Percentiles rank a stretch among this genome's conserved stretches.
Evolutionary conservation across 2,797 vertebrate species (phyloP).

Genomic region (Protosalanx chinensis): DNA sequence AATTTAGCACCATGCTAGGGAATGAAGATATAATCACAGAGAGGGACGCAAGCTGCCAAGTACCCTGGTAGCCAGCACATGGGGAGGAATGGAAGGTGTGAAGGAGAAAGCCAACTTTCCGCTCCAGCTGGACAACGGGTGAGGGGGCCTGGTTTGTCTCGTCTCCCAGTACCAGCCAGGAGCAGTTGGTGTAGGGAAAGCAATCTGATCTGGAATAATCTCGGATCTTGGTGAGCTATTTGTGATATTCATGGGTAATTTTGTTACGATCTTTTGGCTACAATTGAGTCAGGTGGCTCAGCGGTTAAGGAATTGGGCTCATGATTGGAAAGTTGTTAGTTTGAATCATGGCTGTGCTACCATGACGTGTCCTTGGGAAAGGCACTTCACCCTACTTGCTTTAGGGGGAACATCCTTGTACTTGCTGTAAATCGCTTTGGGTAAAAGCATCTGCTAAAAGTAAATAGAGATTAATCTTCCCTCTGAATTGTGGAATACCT

Average conservation of each 20-base stretch:
- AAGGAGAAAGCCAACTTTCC: slow-evolving; percentile 64
- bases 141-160: slow-evolving; percentile 57
- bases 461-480: not conserved
- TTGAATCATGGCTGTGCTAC: too few species aligned
- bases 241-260: not conserved
- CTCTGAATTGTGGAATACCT: not conserved
- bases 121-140: slow-evolving; percentile 66
- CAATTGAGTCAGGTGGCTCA: not conserved
- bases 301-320: too few species aligned
- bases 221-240: not conserved
- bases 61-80: slow-evolving; percentile 59
- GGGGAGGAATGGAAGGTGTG: slow-evolving; percentile 58
- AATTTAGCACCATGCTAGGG: slow-evolving; percentile 49
- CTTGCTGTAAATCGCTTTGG: too few species aligned
- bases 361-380: too few species aligned
- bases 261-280: not conserved
- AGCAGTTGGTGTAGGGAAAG: slow-evolving; percentile 35
- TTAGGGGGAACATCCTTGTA: too few species aligned
- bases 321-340: too few species aligned
- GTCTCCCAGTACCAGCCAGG: slow-evolving; percentile 48
- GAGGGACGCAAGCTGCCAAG: slow-evolving; percentile 51
- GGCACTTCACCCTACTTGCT: too few species aligned
- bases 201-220: not conserved
- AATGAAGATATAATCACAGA: slow-evolving; percentile 63
- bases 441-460: too few species aligned